Conservation (phyloP, 2,888 invertebrate genomes). For the Lathronympha strigana region DNA sequence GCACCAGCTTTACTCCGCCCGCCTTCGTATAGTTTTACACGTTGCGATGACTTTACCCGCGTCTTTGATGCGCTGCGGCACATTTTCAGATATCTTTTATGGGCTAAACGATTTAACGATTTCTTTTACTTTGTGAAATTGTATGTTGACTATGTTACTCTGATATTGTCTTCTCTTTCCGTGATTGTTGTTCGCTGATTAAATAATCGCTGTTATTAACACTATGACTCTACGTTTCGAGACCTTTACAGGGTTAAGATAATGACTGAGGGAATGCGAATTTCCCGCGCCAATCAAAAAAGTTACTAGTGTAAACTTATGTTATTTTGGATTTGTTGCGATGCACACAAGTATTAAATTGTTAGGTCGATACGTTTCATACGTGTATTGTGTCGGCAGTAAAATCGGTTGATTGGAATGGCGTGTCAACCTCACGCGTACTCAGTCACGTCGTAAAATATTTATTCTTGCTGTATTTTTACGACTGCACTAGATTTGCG, state of each 20-base stretch:
- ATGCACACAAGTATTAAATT: slow-evolving; percentile 7
- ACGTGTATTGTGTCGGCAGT: slow-evolving; percentile 30
- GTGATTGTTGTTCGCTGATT: too few relatives aligned
- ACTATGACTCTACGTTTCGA: too few relatives aligned
- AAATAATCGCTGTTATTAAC: too few relatives aligned
- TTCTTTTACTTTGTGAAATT: slow-evolving; percentile 37
- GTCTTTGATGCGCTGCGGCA: slow-evolving; percentile 51
- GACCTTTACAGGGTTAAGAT: too few relatives aligned
- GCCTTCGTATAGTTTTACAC: slow-evolving; percentile 52
- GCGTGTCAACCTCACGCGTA: slow-evolving; percentile 42
- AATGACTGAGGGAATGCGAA: too few relatives aligned
- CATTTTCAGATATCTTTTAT: slow-evolving; percentile 44
- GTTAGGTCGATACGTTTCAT: not conserved
- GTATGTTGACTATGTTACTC: slow-evolving; percentile 25
- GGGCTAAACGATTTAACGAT: slow-evolving; percentile 42
- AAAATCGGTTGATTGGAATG: slow-evolving; percentile 42
- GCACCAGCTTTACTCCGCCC: slow-evolving; percentile 52
- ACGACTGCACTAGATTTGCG: slow-evolving; percentile 29
- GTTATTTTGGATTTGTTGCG: slow-evolving; percentile 24
- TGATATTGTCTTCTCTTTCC: too few relatives aligned
- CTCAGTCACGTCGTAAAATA: slow-evolving; percentile 40
- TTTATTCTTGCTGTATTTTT: slow-evolving; percentile 38
- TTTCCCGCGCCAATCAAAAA: too few relatives aligned
- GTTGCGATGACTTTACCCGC: slow-evolving; percentile 53
- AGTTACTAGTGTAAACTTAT: too few relatives aligned